Conservation (phyloP, 1,140 invertebrate genomes). For the Chironomus striatipennis region DNA sequence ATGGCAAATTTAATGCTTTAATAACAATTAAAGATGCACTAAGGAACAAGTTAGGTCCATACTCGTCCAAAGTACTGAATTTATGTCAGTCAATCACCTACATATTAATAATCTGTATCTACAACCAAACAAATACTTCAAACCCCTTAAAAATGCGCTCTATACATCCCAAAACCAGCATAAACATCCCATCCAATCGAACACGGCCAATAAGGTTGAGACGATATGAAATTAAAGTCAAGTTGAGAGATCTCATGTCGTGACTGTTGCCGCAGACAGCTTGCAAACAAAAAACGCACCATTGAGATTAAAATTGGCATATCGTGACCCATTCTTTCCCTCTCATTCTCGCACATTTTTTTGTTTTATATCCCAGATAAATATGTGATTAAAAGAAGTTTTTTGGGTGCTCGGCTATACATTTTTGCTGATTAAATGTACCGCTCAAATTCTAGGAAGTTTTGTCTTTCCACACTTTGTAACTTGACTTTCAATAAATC, state of each 20-base stretch:
- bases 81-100: too few species aligned
- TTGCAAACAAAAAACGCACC: neutral
- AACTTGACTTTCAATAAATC: too few species aligned
- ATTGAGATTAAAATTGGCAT: conserved; percentile 12
- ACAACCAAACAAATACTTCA: too few species aligned
- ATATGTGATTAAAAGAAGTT: neutral
- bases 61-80: too few species aligned
- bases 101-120: too few species aligned
- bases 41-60: too few species aligned
- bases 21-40: too few species aligned
- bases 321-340: conserved; percentile 16
- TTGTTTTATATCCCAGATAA: neutral
- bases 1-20: too few species aligned
- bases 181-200: neutral
- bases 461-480: neutral
- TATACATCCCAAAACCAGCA: neutral
- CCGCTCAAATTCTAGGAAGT: conserved; percentile 20
- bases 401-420: neutral
- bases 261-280: conserved; percentile 15
- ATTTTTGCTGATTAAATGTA: conserved; percentile 6
- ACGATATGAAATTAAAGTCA: conserved; percentile 13
- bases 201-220: neutral
- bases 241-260: conserved; percentile 20
- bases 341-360: neutral
- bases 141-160: too few species aligned